Percentiles rank a stretch among this genome's conserved stretches.
Conservation (phyloP, 2,888 invertebrate genomes). For the Lithophane ornitopus region DNA sequence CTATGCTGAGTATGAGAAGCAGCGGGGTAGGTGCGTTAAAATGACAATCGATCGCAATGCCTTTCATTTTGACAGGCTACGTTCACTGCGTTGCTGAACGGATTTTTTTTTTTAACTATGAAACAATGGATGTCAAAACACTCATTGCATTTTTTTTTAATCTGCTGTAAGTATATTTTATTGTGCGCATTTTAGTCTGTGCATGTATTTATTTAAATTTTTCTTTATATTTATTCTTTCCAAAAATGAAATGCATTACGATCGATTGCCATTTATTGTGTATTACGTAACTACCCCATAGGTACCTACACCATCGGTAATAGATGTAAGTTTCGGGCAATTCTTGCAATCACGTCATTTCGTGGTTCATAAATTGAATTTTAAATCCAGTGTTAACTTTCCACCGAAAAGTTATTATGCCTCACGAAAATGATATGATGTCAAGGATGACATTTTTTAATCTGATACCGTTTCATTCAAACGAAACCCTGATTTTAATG, state of each 20-base stretch:
- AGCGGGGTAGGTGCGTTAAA: neutral
- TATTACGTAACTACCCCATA: neutral
- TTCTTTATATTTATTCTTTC: too few relatives aligned
- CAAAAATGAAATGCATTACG: neutral
- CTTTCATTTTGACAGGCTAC: neutral
- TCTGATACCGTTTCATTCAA: neutral
- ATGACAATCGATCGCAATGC: neutral
- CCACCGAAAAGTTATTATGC: neutral
- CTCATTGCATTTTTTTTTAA: too few relatives aligned
- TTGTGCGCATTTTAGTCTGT: too few relatives aligned
- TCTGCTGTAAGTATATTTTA: too few relatives aligned
- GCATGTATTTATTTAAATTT: too few relatives aligned
- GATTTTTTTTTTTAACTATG: neutral
- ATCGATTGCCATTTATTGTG: neutral
- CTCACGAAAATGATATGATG: slow-evolving; percentile 14
- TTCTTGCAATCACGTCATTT: neutral
- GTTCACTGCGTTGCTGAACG: neutral
- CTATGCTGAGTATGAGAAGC: neutral
- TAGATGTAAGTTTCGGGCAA: neutral
- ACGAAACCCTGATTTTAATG: too few relatives aligned
- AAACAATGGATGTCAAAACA: neutral
- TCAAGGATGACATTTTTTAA: neutral
- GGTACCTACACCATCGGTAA: neutral
- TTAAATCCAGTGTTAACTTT: neutral
- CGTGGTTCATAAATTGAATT: neutral